phyloP scores from a whole-genome alignment of 2,888 invertebrate genomes.

The Candidula unifasciata region DNA sequence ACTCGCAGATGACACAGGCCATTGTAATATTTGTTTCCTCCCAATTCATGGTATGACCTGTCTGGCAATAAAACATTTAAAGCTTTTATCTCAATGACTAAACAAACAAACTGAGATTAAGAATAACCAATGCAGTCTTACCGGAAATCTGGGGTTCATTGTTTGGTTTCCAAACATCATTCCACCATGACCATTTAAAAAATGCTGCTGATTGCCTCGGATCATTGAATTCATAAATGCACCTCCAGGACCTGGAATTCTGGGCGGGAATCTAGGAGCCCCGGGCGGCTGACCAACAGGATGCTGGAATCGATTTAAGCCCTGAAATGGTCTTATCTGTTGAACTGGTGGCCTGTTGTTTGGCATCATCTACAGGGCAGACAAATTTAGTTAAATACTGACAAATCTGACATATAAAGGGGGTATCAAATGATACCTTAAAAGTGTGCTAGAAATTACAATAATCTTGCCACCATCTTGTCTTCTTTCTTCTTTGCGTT shows the following conservation, averaged over 20 bases:
- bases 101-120: too few relatives aligned
- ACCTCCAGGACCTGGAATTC: constrained; percentile 16
- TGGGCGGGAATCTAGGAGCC: constrained; percentile 1
- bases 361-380: constrained; percentile 15
- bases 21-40: too few relatives aligned
- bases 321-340: constrained; percentile 23
- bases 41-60: too few relatives aligned
- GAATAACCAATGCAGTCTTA: too few relatives aligned
- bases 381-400: neutral
- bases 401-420: too few relatives aligned
- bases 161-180: constrained; percentile 29
- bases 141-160: constrained; percentile 43
- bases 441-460: too few relatives aligned
- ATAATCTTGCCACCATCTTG: too few relatives aligned
- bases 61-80: neutral
- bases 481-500: too few relatives aligned
- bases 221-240: neutral
- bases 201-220: neutral
- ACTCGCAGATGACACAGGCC: too few relatives aligned
- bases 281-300: constrained; percentile 18
- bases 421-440: too few relatives aligned
- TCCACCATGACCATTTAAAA: neutral
- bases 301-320: neutral
- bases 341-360: constrained; percentile 17
- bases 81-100: too few relatives aligned